These are phyloP conservation scores for Coccyzus lansbergi DNA, from an alignment of 2,797 vertebrate genomes.

Conservation along the genomic window DNA sequence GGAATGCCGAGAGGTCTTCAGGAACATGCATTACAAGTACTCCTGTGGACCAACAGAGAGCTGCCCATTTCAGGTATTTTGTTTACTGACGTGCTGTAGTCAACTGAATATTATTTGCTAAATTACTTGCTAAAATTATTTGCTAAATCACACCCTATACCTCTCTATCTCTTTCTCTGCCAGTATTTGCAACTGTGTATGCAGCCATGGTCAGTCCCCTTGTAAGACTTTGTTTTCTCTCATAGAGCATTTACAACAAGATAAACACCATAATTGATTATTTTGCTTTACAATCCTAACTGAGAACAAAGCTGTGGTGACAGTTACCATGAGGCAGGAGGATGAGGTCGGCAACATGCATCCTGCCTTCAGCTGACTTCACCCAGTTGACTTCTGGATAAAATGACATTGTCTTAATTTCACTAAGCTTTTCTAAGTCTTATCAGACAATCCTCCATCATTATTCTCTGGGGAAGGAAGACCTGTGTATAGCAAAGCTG, in stretches of 20 bases:
- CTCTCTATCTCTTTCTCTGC: neutral
- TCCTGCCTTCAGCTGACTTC: neutral
- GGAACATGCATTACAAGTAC: neutral
- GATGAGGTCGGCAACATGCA: neutral
- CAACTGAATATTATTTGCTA: neutral
- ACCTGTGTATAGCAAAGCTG: neutral
- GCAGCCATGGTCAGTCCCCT: neutral
- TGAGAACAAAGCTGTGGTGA: neutral
- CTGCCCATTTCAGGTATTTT: neutral
- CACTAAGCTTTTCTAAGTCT: neutral
- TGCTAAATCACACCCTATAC: neutral
- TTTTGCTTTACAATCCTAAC: neutral
- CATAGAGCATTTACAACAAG: neutral
- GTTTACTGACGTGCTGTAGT: neutral
- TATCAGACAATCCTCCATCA: neutral
- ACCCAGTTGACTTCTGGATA: neutral
- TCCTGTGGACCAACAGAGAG: neutral
- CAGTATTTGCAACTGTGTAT: neutral
- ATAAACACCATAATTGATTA: neutral
- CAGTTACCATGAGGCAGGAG: neutral
- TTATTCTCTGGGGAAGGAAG: neutral
- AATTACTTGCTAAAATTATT: neutral
- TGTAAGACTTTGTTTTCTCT: neutral
- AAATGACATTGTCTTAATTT: neutral
- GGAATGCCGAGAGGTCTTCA: neutral